Evolutionary conservation across 2,888 invertebrate species (phyloP).

Genomic region (Stenoptilia bipunctidactyla): DNA sequence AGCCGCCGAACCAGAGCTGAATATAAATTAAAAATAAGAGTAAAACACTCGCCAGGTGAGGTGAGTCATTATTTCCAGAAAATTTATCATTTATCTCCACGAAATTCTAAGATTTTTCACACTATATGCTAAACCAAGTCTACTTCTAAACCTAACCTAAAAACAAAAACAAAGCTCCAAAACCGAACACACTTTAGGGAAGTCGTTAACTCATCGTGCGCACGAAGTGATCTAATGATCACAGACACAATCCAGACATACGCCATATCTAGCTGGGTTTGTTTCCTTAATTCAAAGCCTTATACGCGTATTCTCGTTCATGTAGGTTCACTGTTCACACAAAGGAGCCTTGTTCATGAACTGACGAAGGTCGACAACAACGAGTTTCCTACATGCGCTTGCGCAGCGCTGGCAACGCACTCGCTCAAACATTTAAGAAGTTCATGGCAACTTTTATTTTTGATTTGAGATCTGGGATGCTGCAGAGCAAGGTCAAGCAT

Average conservation of each 20-base stretch:
- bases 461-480: slow-evolving; percentile 28
- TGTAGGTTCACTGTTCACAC: slow-evolving; percentile 23
- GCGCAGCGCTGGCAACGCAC: slow-evolving; percentile 29
- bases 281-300: slow-evolving; percentile 12
- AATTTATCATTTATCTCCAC: too few species aligned
- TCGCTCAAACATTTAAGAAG: slow-evolving; percentile 41
- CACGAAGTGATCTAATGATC: too few species aligned
- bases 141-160: too few species aligned
- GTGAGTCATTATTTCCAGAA: too few species aligned
- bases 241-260: neutral
- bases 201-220: too few species aligned
- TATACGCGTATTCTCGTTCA: slow-evolving; percentile 12
- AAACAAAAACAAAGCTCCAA: too few species aligned
- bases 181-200: too few species aligned
- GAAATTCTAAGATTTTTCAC: too few species aligned
- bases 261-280: neutral
- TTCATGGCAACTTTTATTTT: slow-evolving; percentile 65
- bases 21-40: too few species aligned
- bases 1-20: too few species aligned
- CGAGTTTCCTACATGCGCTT: slow-evolving; percentile 42
- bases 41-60: too few species aligned
- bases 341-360: slow-evolving; percentile 65
- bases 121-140: too few species aligned
- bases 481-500: slow-evolving; percentile 58
- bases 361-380: slow-evolving; percentile 57